Base-by-base conservation (phyloP, 1,140 invertebrate genomes). In the Venustaconcha ellipsiformis region DNA sequence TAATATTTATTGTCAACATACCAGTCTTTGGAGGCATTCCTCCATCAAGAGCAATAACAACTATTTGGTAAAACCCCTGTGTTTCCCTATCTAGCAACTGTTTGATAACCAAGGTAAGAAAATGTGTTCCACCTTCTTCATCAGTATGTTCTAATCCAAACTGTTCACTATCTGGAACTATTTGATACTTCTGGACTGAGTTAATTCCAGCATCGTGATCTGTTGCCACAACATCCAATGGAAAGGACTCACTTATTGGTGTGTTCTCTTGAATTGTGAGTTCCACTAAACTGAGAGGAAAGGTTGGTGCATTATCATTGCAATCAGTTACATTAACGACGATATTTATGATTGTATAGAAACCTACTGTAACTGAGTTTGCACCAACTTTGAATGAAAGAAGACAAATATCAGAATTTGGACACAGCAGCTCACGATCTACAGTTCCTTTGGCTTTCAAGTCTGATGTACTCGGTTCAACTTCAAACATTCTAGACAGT, bases 241-340 rank as follows among this genome's bases (percentile, higher is more conserved):
- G 67, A 15, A 78, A 68, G 18, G 72, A 48, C 37, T 48, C 73
- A 18, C 73, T 67, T 5, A 70, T 57, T 0, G 62, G 57, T 0
- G 78, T 56, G 55, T 85, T 80, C 37, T 84, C 82, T 20, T 83
- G 78, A 55, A 87, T 80, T 62, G 88, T 82, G 70, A 89, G 95
- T 90, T 98, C 98, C 90, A 98, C 97, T 88, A 98, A 97, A 70
- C 95, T 94, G 90, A 98, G 97, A 23, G 95, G 89, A 55, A 99
- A 94, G 14, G 70, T 80, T 3, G 88, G 88, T 20, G 79, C 20
- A 74, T 89, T 88, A 76, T 90, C 89, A 74, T 90, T 90, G n/a
- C 81, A 73, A 76, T 90, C 89, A 14, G 70, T 80, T 8, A 90
- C 80, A 56, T 92, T 93, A 12, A 99, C 92, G 55, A 93, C 89